phyloP scores from a whole-genome alignment of 2,113 vertebrate genomes.

The Poecilia latipinna region DNA sequence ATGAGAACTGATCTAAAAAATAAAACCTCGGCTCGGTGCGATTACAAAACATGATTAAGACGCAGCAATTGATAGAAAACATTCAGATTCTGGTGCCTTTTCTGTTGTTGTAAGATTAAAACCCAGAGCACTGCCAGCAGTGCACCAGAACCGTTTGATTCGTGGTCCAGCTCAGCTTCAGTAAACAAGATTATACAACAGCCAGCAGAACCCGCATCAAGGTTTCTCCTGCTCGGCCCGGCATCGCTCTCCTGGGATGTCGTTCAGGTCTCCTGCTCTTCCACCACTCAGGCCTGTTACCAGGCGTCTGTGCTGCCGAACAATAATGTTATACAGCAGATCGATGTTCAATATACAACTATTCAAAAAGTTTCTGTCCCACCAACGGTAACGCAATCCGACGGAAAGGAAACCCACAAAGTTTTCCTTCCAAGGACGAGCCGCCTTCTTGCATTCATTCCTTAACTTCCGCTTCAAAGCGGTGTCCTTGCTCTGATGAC shows the following conservation, averaged over 20 bases:
- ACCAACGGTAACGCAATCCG: slow-evolving; percentile 38
- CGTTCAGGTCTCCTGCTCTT: neutral
- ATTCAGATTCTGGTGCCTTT: neutral
- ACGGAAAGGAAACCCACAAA: slow-evolving; percentile 28
- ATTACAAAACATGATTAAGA: neutral
- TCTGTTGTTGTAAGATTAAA: neutral
- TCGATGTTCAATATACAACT: neutral
- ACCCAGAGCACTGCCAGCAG: neutral
- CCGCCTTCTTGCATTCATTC: slow-evolving; percentile 28
- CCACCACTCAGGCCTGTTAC: too few species aligned
- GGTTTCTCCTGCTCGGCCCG: neutral
- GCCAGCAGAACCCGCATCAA: neutral
- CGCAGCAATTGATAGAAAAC: neutral
- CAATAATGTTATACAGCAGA: neutral
- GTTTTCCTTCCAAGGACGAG: slow-evolving; percentile 8
- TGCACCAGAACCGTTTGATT: neutral
- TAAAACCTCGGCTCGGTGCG: neutral
- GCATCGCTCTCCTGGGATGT: neutral
- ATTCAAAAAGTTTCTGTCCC: neutral
- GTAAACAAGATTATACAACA: neutral
- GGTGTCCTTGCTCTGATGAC: slow-evolving; percentile 45
- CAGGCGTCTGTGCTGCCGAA: too few species aligned
- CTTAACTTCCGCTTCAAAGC: slow-evolving; percentile 48
- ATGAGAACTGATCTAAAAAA: neutral
- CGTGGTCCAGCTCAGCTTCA: neutral